Base-by-base conservation (phyloP, 2,888 invertebrate genomes). In the Phragmatobia fuliginosa region DNA sequence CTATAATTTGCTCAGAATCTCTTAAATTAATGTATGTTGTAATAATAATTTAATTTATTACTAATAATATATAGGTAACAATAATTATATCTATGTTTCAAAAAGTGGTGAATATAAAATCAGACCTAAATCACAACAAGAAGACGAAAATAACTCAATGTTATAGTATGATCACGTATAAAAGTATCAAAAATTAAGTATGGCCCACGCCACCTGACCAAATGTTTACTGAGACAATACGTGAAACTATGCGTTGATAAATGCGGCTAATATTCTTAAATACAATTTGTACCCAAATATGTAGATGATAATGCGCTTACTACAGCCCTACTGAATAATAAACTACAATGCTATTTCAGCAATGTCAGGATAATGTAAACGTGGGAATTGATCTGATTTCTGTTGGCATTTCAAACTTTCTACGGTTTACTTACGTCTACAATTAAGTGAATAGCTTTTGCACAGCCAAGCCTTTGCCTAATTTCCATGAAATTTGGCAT, bases 151-250 rank as follows among this genome's bases (percentile, higher is more conserved):
- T 41, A 41, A n/a, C n/a, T n/a, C 21, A 41, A 31, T 62, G 2
- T 38, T 16, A 41, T 5, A 62, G 41, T 41, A 21, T 41, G 33
- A 6, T 21, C 41, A 21, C 21, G 32, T 32, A 31, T 64, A 61
- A 73, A 52, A 28, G 41, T 74, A 76, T 79, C 66, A 59, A 76
- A 80, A 84, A 86, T 85, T 84, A 82, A 79, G 70, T 73, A 78
- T 69, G 75, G 79, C 78, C 74, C 72, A 71, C 66, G 74, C 78
- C 84, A 85, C 82, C 85, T 85, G 87, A 74, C 73, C 78, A 80
- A 86, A 86, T 75, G 81, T 83, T 83, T 81, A 77, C 76, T 74
- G 10, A 71, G 60, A 64, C 65, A 73, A 75, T 68, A 77, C 71
- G 71, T 73, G 74, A 71, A 72, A 65, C 52, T 63, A 72, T 69